Evolutionary conservation across 2,797 vertebrate species (phyloP), one percentile per base, ranked within the genome.

Genomic region (Neosilurus mollespiculum): DNA sequence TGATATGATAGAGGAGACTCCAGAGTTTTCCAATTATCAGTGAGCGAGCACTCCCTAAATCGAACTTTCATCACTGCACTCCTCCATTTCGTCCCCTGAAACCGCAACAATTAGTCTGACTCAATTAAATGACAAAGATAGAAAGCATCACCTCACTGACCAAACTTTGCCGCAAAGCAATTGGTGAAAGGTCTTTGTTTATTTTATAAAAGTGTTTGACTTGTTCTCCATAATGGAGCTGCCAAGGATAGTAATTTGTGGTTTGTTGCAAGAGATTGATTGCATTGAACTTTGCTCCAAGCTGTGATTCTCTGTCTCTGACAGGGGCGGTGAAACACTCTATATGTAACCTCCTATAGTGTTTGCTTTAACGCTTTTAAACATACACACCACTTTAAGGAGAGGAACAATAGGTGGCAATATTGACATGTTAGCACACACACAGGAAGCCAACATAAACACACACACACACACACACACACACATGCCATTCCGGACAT

Each of bases 61-160:
- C 88, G 65, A 90, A 88, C 83, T 88, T 84, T 88, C 87, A 62
- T 90, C 80, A 88, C 66, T 83, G 71, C 76, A 73, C 78, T 80
- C 58, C 58, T 83, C 58, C 78, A 70, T 81, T 30, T 30, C 87
- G 89, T 89, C 83, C 82, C 64, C 78, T 43, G 73, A 86, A 78
- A 83, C 84, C 83, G 69, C 15, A 77, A 85, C 67, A 86, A 89
- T 90, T 86, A 90, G 81, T 61, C 80, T 37, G 81, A 88, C 82
- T 86, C 86, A 84, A 87, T 88, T 89, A 88, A 85, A 72, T 59
- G 70, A 65, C 75, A 64, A 49, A 62, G 61, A 9, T 5, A 76
- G 56, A 71, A 80, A 62, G 80, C 61, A 71, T 70, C 69, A 61
- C 22, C 49, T 81, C 86, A 89, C 76, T 83, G 80, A 91, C 84